These are phyloP conservation scores for Atlantisia rogersi DNA, from an alignment of 2,113 vertebrate species.

Conservation along the genomic window DNA sequence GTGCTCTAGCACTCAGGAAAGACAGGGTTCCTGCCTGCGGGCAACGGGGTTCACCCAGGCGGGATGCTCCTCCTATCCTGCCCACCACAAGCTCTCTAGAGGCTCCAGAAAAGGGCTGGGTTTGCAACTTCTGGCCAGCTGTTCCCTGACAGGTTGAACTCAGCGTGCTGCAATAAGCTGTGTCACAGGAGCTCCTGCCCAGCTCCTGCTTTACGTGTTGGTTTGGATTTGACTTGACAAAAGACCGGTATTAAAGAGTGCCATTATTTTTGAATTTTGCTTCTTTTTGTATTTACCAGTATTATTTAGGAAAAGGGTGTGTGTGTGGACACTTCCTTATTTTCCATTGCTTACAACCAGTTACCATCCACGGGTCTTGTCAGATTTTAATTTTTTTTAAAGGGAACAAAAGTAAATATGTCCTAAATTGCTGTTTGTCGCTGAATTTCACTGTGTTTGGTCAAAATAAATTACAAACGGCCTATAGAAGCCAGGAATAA, in stretches of 20 bases:
- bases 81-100: background rate
- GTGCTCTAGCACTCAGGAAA: background rate
- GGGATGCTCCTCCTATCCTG: background rate
- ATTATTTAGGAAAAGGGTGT: background rate
- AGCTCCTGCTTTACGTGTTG: background rate
- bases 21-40: background rate
- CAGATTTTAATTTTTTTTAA: background rate
- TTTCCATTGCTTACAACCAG: background rate
- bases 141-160: background rate
- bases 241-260: background rate
- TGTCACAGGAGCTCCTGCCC: background rate
- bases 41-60: background rate
- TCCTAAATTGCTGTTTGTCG: constrained; percentile 23
- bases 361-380: background rate
- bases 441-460: background rate
- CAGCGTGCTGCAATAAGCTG: background rate
- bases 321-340: background rate
- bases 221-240: background rate
- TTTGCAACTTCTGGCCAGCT: background rate
- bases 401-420: background rate
- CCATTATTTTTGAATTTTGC: background rate
- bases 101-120: background rate
- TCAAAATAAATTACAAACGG: constrained; percentile 17
- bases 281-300: background rate
- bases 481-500: background rate